A percentile compares a stretch with the other conserved stretches of the same genome.
Conservation (phyloP, 2,888 invertebrate species). For the Leucophenga maculata region DNA sequence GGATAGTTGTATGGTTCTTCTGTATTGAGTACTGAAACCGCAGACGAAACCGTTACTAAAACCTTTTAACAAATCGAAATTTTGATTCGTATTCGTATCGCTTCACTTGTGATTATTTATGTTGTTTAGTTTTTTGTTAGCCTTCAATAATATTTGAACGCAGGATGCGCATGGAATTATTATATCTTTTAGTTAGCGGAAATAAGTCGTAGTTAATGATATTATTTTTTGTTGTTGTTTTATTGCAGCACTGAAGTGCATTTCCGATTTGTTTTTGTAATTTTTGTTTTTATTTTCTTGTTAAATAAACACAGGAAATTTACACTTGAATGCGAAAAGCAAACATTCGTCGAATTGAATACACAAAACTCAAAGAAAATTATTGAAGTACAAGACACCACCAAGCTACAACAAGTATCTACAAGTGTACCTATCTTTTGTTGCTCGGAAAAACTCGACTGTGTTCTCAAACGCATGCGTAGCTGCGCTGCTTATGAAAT, state of each 20-base stretch:
- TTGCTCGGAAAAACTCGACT: neutral
- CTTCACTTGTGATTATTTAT: constrained; percentile 37
- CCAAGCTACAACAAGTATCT: no score
- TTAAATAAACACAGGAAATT: constrained; percentile 50
- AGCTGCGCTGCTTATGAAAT: constrained; percentile 11
- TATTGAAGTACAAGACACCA: neutral
- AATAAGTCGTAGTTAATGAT: constrained; percentile 41
- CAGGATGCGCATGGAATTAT: constrained; percentile 11
- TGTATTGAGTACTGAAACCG: constrained; percentile 25
- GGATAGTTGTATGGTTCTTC: no score
- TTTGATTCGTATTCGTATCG: constrained; percentile 38
- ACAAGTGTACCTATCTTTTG: no score
- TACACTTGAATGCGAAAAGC: constrained; percentile 44
- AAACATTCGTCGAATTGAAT: constrained; percentile 36
- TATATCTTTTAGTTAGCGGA: constrained; percentile 7
- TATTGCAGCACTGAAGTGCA: constrained; percentile 10
- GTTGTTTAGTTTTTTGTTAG: constrained; percentile 35
- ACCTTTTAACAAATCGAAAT: constrained; percentile 29
- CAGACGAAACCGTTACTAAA: constrained; percentile 38
- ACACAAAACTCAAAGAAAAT: neutral
- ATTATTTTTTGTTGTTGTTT: constrained; percentile 40
- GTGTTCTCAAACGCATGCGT: constrained; percentile 11
- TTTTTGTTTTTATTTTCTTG: neutral
- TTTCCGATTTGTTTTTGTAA: constrained; percentile 27
- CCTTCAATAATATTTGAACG: constrained; percentile 7